A percentile compares a stretch with the other conserved stretches of the same genome.
phyloP scores from a whole-genome alignment of 2,888 invertebrate species.

The Mimachlamys varia region DNA sequence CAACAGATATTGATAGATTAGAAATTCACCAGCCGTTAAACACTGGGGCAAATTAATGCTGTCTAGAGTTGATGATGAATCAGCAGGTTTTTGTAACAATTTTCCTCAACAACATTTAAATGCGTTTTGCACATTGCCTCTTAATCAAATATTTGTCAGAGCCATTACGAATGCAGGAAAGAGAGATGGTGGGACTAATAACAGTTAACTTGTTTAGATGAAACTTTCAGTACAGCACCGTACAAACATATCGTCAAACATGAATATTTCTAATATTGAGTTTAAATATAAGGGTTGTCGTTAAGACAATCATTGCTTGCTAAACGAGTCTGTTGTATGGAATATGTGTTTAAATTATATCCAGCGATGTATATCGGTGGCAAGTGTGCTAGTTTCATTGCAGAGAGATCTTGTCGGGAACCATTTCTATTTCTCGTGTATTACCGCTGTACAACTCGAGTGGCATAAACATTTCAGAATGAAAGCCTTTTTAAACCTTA shows the following conservation, averaged over 20 bases:
- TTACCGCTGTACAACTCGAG: neutral
- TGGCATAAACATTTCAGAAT: neutral
- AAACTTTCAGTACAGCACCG: neutral
- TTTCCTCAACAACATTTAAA: neutral
- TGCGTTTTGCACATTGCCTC: neutral
- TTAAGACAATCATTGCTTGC: neutral
- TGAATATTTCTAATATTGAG: neutral
- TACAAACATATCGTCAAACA: neutral
- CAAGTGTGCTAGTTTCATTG: neutral
- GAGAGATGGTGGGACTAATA: neutral
- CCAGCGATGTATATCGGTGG: neutral
- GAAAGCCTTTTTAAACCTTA: neutral
- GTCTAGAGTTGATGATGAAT: slow-evolving; percentile 8
- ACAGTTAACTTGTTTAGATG: neutral
- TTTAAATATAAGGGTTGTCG: neutral
- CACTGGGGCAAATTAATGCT: neutral
- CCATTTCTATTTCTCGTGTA: neutral
- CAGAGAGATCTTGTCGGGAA: neutral
- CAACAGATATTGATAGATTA: slow-evolving; percentile 6
- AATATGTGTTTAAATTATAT: neutral
- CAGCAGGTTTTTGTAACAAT: neutral
- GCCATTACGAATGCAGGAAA: neutral
- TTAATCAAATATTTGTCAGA: slow-evolving; percentile 8
- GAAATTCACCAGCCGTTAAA: neutral
- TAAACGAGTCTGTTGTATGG: neutral